Base-by-base conservation (phyloP, 2,797 vertebrate genomes). In the Buphagus erythrorhynchus region DNA sequence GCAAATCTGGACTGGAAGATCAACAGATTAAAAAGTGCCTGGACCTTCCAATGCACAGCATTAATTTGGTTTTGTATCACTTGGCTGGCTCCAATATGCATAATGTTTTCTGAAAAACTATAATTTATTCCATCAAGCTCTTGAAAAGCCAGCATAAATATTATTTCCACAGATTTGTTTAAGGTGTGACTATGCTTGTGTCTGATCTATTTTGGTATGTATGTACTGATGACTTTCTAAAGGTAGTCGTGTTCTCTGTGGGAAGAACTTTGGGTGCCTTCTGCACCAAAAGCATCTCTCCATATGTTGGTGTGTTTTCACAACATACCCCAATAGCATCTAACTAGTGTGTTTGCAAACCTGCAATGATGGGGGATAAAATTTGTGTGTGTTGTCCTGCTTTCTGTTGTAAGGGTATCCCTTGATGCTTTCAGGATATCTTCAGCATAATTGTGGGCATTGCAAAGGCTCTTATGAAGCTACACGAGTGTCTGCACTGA, bases 361-460 rank as follows among this genome's bases (percentile, higher is more conserved):
- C 18, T 75, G 48, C 18, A 40, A 0, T 46, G 22, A 21, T 1
- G 3, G 8, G 45, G 36, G 45, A 19, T 61, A 26, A 13, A 4
- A 6, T 61, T 38, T 45, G 6, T 1, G 0, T 48, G 9, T 51
- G 5, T 74, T 46, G 45, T 31, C 49, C 33, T 35, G 36, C 16
- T 58, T 72, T 78, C 35, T 94, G 43, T 36, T 49, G n/a, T 25
- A 26, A 57, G 54, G 15, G 6, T 45, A 46, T 36, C 25, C 28
- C 40, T 71, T 71, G 19, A 29, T 66, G 43, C 29, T 66, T 66
- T 76, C 38, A 72, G 78, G 45, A 4, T 22, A 43, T 33, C 40
- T 48, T 55, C 35, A 66, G 3, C 3, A 1, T 52, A 17, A 40
- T 0, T 0, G 2, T 25, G 35, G 36, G 26, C 11, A 3, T 75